These are phyloP conservation scores for Euproctis similis DNA, from an alignment of 2,888 invertebrate genomes.

Conservation along the genomic window DNA sequence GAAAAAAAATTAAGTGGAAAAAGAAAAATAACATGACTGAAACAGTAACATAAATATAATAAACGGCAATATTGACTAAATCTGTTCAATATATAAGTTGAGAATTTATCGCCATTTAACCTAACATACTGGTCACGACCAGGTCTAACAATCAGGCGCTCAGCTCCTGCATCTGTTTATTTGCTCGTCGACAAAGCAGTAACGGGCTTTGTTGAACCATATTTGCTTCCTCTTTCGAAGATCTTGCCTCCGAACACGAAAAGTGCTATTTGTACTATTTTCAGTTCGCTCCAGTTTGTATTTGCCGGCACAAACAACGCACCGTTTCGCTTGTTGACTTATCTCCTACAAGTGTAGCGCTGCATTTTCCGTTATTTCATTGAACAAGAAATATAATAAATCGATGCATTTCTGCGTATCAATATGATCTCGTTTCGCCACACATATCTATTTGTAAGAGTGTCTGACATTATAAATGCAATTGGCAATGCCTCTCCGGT, in stretches of 20 bases:
- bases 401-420: too few species aligned
- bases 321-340: conserved; percentile 8
- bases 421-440: neutral
- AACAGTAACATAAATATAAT: too few species aligned
- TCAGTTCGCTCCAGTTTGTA: conserved; percentile 9
- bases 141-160: too few species aligned
- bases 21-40: too few species aligned
- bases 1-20: too few species aligned
- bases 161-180: too few species aligned
- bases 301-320: conserved; percentile 8
- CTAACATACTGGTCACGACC: too few species aligned
- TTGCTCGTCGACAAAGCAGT: conserved; percentile 4
- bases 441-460: conserved; percentile 1
- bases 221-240: conserved; percentile 7
- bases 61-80: too few species aligned
- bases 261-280: conserved; percentile 11
- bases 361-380: neutral
- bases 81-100: too few species aligned
- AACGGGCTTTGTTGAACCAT: conserved; percentile 9
- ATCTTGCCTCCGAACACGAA: conserved; percentile 1
- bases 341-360: conserved; percentile 5
- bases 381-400: too few species aligned
- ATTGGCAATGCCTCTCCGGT: conserved; percentile 19
- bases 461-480: conserved; percentile 10
- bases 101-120: too few species aligned